Percentiles rank a stretch among this genome's conserved stretches.
These are phyloP conservation scores for Eulemur mongoz DNA, from an alignment of 2,797 vertebrate genomes.

Conservation along the genomic window DNA sequence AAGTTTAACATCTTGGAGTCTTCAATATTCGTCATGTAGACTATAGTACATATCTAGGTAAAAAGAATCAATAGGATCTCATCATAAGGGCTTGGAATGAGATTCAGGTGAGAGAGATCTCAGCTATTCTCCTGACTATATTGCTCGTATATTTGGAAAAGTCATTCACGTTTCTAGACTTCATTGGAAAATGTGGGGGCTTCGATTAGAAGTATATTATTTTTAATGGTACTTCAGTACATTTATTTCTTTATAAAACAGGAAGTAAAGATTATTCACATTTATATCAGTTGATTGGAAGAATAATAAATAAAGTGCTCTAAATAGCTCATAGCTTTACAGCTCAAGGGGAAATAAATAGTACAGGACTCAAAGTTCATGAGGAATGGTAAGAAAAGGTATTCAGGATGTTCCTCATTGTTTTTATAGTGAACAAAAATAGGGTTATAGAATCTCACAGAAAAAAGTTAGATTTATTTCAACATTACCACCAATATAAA, in stretches of 20 bases:
- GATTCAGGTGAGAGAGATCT: background rate
- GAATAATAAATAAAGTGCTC: background rate
- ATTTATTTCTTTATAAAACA: conserved; percentile 9
- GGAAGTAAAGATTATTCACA: background rate
- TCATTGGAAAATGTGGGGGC: background rate
- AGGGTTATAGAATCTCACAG: background rate
- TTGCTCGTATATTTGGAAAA: background rate
- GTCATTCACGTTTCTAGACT: background rate
- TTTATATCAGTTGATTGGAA: background rate
- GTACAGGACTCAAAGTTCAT: background rate
- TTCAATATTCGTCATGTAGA: background rate
- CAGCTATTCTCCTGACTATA: background rate
- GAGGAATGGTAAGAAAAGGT: background rate
- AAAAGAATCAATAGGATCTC: background rate
- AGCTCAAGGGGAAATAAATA: background rate
- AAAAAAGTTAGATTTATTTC: conserved; percentile 5
- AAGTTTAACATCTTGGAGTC: background rate
- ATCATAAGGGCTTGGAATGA: background rate
- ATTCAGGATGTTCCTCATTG: background rate
- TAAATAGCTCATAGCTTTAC: background rate
- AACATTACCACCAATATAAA: background rate
- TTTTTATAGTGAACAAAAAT: background rate
- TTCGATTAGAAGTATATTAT: background rate
- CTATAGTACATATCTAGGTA: background rate
- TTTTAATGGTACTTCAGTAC: background rate